Evolutionary conservation across 2,113 vertebrate species (phyloP).

Genomic region (Clarias gariepinus): DNA sequence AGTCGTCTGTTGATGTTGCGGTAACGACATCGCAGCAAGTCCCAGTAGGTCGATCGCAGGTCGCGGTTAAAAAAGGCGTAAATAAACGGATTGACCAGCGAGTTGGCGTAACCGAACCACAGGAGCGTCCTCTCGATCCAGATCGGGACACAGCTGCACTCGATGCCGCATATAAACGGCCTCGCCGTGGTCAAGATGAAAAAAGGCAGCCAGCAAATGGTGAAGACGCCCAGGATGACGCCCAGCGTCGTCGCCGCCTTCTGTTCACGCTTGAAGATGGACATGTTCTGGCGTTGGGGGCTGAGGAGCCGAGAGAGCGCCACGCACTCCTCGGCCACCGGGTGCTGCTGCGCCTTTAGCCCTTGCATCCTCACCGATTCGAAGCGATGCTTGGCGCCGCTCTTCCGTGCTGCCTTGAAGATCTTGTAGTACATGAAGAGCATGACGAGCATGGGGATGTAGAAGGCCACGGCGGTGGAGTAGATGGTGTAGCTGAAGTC

Average conservation of each 20-base stretch:
- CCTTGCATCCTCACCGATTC: slow-evolving; percentile 75
- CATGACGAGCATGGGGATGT: slow-evolving; percentile 82
- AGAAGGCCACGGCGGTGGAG: slow-evolving; percentile 79
- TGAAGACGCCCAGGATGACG: slow-evolving; percentile 77
- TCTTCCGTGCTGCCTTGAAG: slow-evolving; percentile 77
- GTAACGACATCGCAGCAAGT: slow-evolving; percentile 77
- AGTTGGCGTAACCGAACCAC: slow-evolving; percentile 81
- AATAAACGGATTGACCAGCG: slow-evolving; percentile 81
- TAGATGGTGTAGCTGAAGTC: slow-evolving; percentile 82
- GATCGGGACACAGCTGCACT: slow-evolving; percentile 80
- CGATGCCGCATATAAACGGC: slow-evolving; percentile 77
- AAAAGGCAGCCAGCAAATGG: slow-evolving; percentile 79
- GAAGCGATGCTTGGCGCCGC: slow-evolving; percentile 77
- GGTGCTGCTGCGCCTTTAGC: slow-evolving; percentile 65
- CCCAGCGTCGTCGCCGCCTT: slow-evolving; percentile 80
- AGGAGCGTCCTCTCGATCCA: slow-evolving; percentile 78
- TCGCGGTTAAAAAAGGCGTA: slow-evolving; percentile 82
- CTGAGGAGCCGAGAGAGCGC: slow-evolving; percentile 73
- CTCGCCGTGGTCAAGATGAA: slow-evolving; percentile 77
- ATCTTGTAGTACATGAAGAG: slow-evolving; percentile 84
- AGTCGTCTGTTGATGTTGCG: slow-evolving; percentile 80
- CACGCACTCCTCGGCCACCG: slow-evolving; percentile 71
- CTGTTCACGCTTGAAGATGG: slow-evolving; percentile 80
- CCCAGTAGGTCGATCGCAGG: slow-evolving; percentile 76
- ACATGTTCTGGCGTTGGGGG: slow-evolving; percentile 76